Conservation (phyloP, 2,113 vertebrate genomes). For the Scalopus aquaticus region DNA sequence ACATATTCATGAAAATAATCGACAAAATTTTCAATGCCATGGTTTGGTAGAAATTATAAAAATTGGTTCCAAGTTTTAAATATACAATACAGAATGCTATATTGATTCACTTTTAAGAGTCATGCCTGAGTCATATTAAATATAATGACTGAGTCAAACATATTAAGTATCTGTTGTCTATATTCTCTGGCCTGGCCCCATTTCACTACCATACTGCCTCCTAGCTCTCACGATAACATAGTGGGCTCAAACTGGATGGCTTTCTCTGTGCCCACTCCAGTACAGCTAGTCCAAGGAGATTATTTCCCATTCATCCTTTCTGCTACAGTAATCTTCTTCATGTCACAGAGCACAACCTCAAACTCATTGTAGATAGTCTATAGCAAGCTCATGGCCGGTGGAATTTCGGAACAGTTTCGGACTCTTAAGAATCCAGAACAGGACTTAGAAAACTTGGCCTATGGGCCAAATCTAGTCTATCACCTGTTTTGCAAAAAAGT, state of each 20-base stretch:
- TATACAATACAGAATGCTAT: constrained; percentile 7
- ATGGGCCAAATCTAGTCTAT: not conserved
- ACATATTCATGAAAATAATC: constrained; percentile 21
- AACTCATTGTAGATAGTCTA: not conserved
- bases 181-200: not conserved
- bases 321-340: not conserved
- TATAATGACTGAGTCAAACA: not conserved
- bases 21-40: not conserved
- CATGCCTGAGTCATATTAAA: not conserved
- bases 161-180: not conserved
- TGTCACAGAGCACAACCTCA: not conserved
- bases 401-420: not conserved
- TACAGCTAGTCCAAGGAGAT: not conserved
- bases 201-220: not conserved
- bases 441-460: not conserved
- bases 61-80: constrained; percentile 33
- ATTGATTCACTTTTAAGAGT: constrained; percentile 4
- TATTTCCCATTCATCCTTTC: not conserved
- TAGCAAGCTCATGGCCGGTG: not conserved
- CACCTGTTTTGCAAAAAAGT: not conserved
- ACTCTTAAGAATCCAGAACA: not conserved
- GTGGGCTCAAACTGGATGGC: not conserved
- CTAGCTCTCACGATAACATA: not conserved
- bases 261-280: not conserved
- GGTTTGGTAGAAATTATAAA: constrained; percentile 9